Base-by-base conservation (phyloP, 2,797 vertebrate species). In the Cetoscarus ocellatus region DNA sequence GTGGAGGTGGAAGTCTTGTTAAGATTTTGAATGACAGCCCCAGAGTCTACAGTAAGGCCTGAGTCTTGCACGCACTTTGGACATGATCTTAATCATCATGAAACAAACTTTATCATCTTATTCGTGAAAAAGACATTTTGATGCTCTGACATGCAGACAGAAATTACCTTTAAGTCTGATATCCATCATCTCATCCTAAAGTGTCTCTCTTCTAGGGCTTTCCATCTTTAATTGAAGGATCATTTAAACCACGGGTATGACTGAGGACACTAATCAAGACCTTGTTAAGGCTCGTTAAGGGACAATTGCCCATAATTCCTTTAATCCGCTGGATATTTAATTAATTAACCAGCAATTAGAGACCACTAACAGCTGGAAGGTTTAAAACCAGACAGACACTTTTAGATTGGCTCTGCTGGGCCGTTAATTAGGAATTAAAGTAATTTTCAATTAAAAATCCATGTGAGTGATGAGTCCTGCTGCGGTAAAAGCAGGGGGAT, bases 331-430 rank as follows among this genome's bases (percentile, higher is more conserved):
- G 76, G 79, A 62, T 91, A 87, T 87, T 89, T 88, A 77, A 91
- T 89, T 89, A 89, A 89, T 91, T 90, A 91, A 80, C 75, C 64
- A 78, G 65, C 81, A 90, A 92, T 91, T 91, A 91, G 55, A 84
- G 79, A 60, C 49, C 67, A 69, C 43, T 55, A 63, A 77, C 71
- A 75, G 74, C 66, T 70, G 76, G 70, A 73, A 66, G 57, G 39
- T 76, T 84, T 63, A 36, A 63, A 63, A 43, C 59, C 67, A 87
- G 77, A 77, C 83, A 62, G 70, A 18, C 69, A 15, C 34, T 82
- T 86, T 39, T 1, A 80, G 67, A 72, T 58, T 79, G 75, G 77
- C 61, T 75, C 79, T 74, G 77, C 79, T 75, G 73, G 42, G 82
- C 69, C 56, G 67, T 74, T 90, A 82, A 90, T 83, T 82, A 83